Evolutionary conservation across 1,140 invertebrate species (phyloP).

Genomic region (Watersipora subatra): DNA sequence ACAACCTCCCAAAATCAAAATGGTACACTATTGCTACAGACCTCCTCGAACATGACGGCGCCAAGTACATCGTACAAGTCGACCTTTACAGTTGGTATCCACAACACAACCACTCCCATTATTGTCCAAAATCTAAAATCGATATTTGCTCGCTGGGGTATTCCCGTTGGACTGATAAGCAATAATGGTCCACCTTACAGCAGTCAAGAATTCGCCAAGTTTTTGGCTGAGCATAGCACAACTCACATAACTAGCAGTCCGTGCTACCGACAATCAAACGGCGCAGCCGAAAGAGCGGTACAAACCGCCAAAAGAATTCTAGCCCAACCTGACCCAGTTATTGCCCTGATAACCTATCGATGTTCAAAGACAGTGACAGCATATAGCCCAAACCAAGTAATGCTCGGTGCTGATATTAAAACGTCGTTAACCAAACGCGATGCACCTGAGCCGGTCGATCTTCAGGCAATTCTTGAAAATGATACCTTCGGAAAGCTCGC

Average conservation of each 20-base stretch:
- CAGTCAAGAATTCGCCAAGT: not conserved
- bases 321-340: not conserved
- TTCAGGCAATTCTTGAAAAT: no score
- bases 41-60: not conserved
- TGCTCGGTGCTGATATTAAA: not conserved
- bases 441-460: no score
- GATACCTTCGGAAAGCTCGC: no score
- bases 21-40: not conserved
- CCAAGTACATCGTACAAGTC: not conserved
- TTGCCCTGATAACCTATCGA: not conserved
- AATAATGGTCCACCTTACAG: conserved; percentile 8
- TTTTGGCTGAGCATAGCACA: not conserved
- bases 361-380: not conserved
- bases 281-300: conserved; percentile 12
- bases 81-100: not conserved
- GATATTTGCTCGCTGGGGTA: conserved; percentile 3
- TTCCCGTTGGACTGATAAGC: not conserved
- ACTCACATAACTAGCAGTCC: conserved; percentile 7
- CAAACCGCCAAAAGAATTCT: conserved; percentile 9
- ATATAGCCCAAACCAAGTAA: not conserved
- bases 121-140: not conserved
- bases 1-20: not conserved
- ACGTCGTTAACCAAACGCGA: no score
- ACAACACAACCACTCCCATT: not conserved
- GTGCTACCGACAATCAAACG: conserved; percentile 3